phyloP scores from a whole-genome alignment of 2,888 invertebrate species.

The Eremobia ochroleuca region DNA sequence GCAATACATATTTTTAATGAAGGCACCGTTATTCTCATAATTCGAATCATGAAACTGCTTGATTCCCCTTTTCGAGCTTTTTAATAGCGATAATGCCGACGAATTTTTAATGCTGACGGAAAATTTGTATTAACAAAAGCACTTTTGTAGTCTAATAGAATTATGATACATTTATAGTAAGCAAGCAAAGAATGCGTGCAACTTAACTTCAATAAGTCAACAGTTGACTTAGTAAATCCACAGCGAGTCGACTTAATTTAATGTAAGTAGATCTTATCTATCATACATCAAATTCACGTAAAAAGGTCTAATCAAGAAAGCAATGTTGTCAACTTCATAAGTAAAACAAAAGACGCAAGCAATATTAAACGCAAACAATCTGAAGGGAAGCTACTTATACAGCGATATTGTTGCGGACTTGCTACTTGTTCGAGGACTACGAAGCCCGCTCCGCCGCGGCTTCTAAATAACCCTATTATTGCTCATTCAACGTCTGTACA shows the following conservation, averaged over 20 bases:
- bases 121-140: background rate
- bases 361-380: constrained; percentile 34
- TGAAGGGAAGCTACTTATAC: constrained; percentile 26
- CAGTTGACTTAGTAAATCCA: too few relatives aligned
- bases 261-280: background rate
- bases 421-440: constrained; percentile 10
- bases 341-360: constrained; percentile 25
- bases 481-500: constrained; percentile 70
- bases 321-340: constrained; percentile 9
- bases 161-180: too few relatives aligned
- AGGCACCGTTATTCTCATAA: constrained; percentile 17
- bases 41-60: constrained; percentile 34
- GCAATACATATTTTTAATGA: constrained; percentile 33
- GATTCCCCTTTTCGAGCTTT: constrained; percentile 23
- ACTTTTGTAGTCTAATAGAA: background rate
- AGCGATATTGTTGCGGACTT: constrained; percentile 27
- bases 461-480: constrained; percentile 67
- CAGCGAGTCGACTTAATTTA: background rate
- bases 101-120: constrained; percentile 1
- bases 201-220: too few relatives aligned
- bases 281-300: background rate
- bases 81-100: constrained; percentile 13
- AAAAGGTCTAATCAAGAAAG: background rate
- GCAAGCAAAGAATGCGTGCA: background rate
- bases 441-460: constrained; percentile 21